Conservation (phyloP, 1,140 invertebrate genomes). For the Goniozus legneri region DNA sequence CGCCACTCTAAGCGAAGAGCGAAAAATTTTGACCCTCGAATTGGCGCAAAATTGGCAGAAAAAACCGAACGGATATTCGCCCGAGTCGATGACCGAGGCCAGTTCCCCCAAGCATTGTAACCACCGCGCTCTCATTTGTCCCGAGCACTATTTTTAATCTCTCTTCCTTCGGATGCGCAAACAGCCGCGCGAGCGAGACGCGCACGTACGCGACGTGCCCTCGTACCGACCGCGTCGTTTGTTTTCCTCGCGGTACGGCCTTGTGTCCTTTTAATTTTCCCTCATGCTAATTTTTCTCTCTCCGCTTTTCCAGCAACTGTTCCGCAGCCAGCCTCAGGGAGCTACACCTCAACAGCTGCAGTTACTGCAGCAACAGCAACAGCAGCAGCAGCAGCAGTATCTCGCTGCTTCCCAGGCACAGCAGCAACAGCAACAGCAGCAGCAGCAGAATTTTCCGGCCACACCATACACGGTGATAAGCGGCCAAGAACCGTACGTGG, state of each 20-base stretch:
- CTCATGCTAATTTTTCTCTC: neutral
- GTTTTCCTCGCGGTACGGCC: slow-evolving; percentile 2
- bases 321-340: slow-evolving; percentile 73
- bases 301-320: slow-evolving; percentile 72
- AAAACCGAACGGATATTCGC: too few species aligned
- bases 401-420: slow-evolving; percentile 64
- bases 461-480: slow-evolving; percentile 88
- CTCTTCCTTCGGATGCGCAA: too few species aligned
- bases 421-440: slow-evolving; percentile 70
- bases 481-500: slow-evolving; percentile 68
- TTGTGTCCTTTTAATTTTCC: too few species aligned
- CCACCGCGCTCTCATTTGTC: too few species aligned
- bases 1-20: slow-evolving; percentile 3
- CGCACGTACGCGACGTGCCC: slow-evolving; percentile 7
- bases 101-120: too few species aligned
- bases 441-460: slow-evolving; percentile 66
- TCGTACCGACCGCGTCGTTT: neutral
- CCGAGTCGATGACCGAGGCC: too few species aligned
- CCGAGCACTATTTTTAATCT: too few species aligned
- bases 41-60: too few species aligned
- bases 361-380: slow-evolving; percentile 55
- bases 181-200: too few species aligned
- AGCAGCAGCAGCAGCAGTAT: slow-evolving; percentile 58
- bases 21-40: too few species aligned
- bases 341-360: slow-evolving; percentile 54